Base-by-base conservation (phyloP, 1,140 invertebrate genomes). In the Philopotamus ludificatus region DNA sequence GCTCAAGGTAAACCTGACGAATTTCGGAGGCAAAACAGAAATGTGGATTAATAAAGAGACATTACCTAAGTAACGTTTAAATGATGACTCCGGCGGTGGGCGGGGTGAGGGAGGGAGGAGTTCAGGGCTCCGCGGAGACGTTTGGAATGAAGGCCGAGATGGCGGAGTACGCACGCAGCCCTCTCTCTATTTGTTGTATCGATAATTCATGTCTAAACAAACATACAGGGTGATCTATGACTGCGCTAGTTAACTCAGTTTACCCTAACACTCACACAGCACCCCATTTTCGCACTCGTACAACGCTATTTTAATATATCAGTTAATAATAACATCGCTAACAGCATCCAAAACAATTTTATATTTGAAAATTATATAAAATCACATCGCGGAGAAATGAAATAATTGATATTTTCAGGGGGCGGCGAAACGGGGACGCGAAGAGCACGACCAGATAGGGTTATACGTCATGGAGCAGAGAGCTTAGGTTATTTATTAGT, bases 1-100 rank as follows among this genome's bases (percentile, higher is more conserved):
- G 34, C 18, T 41, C 7, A 20, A 20, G 55, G 26, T 41, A n/a
- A 21, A 60, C 22, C 39, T 47, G 47, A 41, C 60, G 47, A 63
- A 63, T 51, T 39, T 53, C 60, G 16, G 23, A 41, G 47, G n/a
- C 49, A 63, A 63, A 63, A 53, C 47, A 63, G 49, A 63, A 53
- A 50, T 28, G 25, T 18, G 50, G 47, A 63, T 51, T 63, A 63
- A 63, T 63, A 63, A 63, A 39, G 60, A 63, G 49, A 63, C 60
- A 50, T 51, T 20, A 51, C 22, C 23, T n/a, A 63, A 53, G 49
- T 34, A 63, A 63, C 47, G 60, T 49, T 41, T 63, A 34, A 61
- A 51, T 63, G 60, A 28, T 34, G 23, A 34, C 45, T 53, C 22
- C 23, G 18, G 8, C 20, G 9, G 12, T 7, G 9, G 28, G 28